phyloP scores from a whole-genome alignment of 2,113 vertebrate genomes.

The Elachura formosa region DNA sequence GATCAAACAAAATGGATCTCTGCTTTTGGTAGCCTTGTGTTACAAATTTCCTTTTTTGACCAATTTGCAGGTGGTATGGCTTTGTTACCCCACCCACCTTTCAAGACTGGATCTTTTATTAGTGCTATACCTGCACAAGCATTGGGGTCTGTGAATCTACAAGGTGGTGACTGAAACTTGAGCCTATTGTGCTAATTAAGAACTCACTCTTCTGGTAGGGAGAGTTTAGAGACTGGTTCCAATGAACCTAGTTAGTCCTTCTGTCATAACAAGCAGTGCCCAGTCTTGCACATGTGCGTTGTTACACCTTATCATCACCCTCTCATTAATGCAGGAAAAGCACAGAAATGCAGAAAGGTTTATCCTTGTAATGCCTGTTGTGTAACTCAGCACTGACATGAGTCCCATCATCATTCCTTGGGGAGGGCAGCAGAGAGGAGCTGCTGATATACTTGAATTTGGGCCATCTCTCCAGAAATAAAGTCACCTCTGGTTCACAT shows the following conservation, averaged over 20 bases:
- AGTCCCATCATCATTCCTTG: neutral
- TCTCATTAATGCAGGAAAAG: conserved; percentile 20
- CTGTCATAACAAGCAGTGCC: conserved; percentile 1
- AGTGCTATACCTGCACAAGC: neutral
- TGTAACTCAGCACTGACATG: neutral
- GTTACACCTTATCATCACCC: conserved; percentile 57
- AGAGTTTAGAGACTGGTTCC: neutral
- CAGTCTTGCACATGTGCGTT: conserved; percentile 5
- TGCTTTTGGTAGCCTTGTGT: neutral
- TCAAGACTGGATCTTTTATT: neutral
- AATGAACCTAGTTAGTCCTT: neutral
- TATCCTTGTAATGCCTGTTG: conserved; percentile 27
- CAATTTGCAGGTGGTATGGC: neutral
- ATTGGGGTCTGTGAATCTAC: neutral
- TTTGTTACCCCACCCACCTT: neutral
- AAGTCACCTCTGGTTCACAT: neutral
- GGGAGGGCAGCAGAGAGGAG: neutral
- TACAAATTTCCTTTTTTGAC: neutral
- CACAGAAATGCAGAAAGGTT: neutral
- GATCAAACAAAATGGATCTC: neutral
- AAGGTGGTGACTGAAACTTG: neutral
- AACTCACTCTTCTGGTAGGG: neutral
- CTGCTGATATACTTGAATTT: neutral
- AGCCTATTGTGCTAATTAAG: neutral
- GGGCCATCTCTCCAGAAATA: neutral